Base-by-base conservation (phyloP, 2,888 invertebrate species). In the Caenorhabditis uteleia region DNA sequence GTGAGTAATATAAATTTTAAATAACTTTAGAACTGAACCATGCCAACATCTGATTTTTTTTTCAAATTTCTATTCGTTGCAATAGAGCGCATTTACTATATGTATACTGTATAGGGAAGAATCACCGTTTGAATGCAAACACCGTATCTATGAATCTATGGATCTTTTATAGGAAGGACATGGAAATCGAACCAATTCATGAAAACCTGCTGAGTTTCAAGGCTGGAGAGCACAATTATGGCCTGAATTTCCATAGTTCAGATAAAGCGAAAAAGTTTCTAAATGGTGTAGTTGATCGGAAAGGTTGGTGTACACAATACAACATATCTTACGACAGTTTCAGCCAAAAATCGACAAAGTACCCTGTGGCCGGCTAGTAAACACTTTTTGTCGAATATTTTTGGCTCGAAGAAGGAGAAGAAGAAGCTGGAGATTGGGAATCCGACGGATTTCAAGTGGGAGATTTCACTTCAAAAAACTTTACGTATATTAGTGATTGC, bases 401-500 rank as follows among this genome's bases (percentile, higher is more conserved):
- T 36, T 5, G 16, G 16, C 18, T 18, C 36, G 36, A 34, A 12
- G 12, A 36, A 36, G 20, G 20, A 36, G 20, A 20, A 36, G 20
- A 36, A 36, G 20, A 20, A 36, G 20, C 5, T 36, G 36, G 36
- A 16, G 20, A 36, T 36, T 36, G 36, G 36, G 20, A 36, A 36
- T 20, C 36, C 36, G 18, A 36, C 36, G 8, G 20, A 36, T 36
- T 36, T 36, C 36, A 36, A 36, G 20, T n/a, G n/a, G n/a, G n/a
- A n/a, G n/a, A n/a, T n/a, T n/a, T n/a, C n/a, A n/a, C n/a, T n/a
- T n/a, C n/a, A n/a, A n/a, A n/a, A n/a, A n/a, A n/a, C n/a, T n/a
- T n/a, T n/a, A n/a, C n/a, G n/a, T n/a, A n/a, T n/a, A n/a, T n/a
- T n/a, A n/a, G n/a, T n/a, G n/a, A n/a, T 38, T 47, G 25, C 33